Base-by-base conservation (phyloP, 2,888 invertebrate species). In the Caenorhabditis macrosperma region DNA sequence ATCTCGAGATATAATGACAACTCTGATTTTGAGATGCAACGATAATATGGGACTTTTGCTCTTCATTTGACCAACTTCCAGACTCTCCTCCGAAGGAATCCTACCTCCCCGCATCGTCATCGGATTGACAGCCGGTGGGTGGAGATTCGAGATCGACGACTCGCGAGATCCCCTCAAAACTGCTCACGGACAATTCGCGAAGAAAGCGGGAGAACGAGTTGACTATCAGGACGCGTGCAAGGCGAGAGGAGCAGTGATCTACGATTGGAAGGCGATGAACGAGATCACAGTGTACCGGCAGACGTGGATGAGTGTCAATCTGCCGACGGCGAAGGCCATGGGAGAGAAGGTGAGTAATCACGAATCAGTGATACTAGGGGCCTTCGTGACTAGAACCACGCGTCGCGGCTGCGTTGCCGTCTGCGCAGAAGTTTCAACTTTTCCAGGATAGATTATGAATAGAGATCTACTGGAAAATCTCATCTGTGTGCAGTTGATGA, bases 101-200 rank as follows among this genome's bases (percentile, higher is more conserved):
- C 66, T 71, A 12, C 54, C 61, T 41, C 17, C 48, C 3, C 64
- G 57, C 2, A 26, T 80, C 7, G 60, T 80, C 20, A 48, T 80
- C 30, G 80, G 80, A 20, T 24, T 80, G 44, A 71, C 76, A 17
- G 64, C 76, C 7, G 76, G 76, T 4, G 80, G 80, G 17, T 76
- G 80, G 80, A 26, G 17, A 24, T 80, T 50, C 55, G 61, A 67
- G n/a, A 61, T 76, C 48, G 59, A 67, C 26, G 55, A 67, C 10
- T 24, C 46, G 0, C 46, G 59, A 6, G 59, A 69, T 41, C 66
- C 60, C 24, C 26, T 80, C n/a, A 63, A 28, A 50, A 20, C 57
- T 1, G n/a, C 17, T 26, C 74, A 74, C 28, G 80, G 80, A 28
- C 7, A 17, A 3, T 76, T 33, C 55, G 75, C 80, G 3, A n/a